phyloP scores from a whole-genome alignment of 2,888 invertebrate genomes.

The Orthosia incerta region DNA sequence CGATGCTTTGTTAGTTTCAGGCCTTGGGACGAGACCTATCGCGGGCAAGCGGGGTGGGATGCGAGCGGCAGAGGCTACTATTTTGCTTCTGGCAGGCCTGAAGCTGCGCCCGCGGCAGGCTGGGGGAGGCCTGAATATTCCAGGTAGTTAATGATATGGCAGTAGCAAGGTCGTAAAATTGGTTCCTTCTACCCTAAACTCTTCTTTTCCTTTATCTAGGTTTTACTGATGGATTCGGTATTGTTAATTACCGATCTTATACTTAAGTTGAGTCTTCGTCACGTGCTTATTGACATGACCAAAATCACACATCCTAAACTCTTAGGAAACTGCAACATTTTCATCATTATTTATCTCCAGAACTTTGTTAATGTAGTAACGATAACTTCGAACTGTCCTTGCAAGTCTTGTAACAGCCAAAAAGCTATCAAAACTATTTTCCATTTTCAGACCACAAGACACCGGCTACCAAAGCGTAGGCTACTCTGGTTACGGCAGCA shows the following conservation, averaged over 20 bases:
- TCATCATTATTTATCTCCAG: no score
- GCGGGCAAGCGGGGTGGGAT: slow-evolving; percentile 92
- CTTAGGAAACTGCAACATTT: no score
- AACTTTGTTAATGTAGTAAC: no score
- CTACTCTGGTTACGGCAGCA: slow-evolving; percentile 51
- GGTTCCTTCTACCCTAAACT: no score
- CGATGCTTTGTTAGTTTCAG: slow-evolving; percentile 82
- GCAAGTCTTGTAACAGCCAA: no score
- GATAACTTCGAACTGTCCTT: no score
- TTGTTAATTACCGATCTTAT: no score
- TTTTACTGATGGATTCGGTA: no score
- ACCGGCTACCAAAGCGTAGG: slow-evolving; percentile 80
- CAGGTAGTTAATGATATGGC: slow-evolving; percentile 71
- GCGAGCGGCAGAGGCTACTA: slow-evolving; percentile 92
- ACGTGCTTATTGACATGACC: no score
- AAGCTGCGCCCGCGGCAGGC: slow-evolving; percentile 76
- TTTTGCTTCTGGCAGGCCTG: slow-evolving; percentile 91
- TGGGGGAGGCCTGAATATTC: slow-evolving; percentile 83
- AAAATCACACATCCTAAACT: no score
- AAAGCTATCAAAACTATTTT: neutral
- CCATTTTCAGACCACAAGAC: slow-evolving; percentile 77
- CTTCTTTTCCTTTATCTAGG: neutral
- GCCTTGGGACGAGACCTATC: slow-evolving; percentile 91
- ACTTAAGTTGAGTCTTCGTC: no score
- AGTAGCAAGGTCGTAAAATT: no score